These are phyloP conservation scores for Frankliniella intonsa DNA, from an alignment of 2,888 invertebrate species.

Conservation along the genomic window DNA sequence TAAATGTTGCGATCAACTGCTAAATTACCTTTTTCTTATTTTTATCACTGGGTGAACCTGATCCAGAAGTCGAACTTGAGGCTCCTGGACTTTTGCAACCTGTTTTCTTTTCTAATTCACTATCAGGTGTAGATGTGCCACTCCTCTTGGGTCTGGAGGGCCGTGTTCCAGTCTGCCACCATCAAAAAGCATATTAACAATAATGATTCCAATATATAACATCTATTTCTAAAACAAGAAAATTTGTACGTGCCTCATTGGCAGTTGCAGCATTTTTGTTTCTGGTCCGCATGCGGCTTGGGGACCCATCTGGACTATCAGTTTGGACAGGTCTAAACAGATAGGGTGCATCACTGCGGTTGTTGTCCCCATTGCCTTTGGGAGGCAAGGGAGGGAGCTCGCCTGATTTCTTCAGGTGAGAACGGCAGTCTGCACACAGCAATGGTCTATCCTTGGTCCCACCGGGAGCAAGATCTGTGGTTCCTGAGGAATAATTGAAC, in stretches of 20 bases:
- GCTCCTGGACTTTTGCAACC: constrained; percentile 45
- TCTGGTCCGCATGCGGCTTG: constrained; percentile 83
- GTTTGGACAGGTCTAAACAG: constrained; percentile 53
- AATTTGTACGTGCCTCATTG: background rate
- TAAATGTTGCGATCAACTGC: too few species aligned
- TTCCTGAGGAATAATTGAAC: constrained; percentile 44
- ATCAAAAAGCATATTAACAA: background rate
- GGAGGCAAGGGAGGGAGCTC: constrained; percentile 60
- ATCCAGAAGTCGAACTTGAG: constrained; percentile 40
- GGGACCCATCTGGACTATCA: constrained; percentile 66
- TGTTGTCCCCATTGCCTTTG: constrained; percentile 41
- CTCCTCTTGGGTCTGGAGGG: constrained; percentile 42
- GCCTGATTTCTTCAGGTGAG: constrained; percentile 71
- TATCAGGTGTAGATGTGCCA: constrained; percentile 46
- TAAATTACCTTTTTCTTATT: constrained; percentile 40
- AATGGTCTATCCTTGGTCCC: constrained; percentile 58
- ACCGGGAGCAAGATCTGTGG: constrained; percentile 49
- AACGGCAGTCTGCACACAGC: constrained; percentile 70
- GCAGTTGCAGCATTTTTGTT: constrained; percentile 52
- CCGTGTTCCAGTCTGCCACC: constrained; percentile 31
- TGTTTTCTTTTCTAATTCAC: constrained; percentile 42
- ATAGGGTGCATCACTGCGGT: constrained; percentile 45
- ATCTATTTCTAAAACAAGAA: background rate
- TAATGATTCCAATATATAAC: background rate
- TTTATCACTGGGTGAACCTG: constrained; percentile 47